Evolutionary conservation across 1,140 invertebrate genomes (phyloP), one percentile per base, ranked within the genome.

Genomic region (Propsilocerus akamusi): DNA sequence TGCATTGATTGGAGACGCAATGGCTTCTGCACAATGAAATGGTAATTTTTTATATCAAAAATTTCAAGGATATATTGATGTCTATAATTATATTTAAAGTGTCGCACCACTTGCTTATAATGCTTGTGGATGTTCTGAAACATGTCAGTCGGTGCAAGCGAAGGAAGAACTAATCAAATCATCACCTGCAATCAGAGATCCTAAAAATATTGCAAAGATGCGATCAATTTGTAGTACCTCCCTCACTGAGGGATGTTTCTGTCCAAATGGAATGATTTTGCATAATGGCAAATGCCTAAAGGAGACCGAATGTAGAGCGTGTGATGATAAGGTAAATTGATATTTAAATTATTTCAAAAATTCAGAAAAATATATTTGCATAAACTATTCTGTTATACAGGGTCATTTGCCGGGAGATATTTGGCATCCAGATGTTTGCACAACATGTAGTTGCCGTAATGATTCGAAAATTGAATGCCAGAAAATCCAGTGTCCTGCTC

Each of bases 211-310:
- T 47, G 51, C 58, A 12, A 56, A 60, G 24, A 64, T 53, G n/a
- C 58, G 61, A 52, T 58, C 59, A 2, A 77, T 72, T 53, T 68
- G 69, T 50, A 67, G 71, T 24, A 62, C 68, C 17, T 67, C 70
- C 0, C 53, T 61, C 2, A 63, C 63, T 24, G 87, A 91, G 59
- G 86, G 86, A 5, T 94, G 88, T 63, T 86, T 82, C 71, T 94
- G 88, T 69, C 80, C 82, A 2, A 58, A 72, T 37, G 75, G 75
- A 48, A 72, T 78, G 59, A 76, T 85, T 26, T 56, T 65, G 53
- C 59, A 66, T 17, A 63, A 60, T 26, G 60, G 58, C 6, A 65
- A 66, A 26, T 72, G 69, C 52, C 53, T 72, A 12, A 49, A 52
- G 0, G 62, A 64, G 25, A 53, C 55, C 5, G 54, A 60, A 24